Percentiles rank a stretch among this genome's conserved stretches.
Evolutionary conservation across 2,113 vertebrate species (phyloP).

Genomic region (Piliocolobus tephrosceles): DNA sequence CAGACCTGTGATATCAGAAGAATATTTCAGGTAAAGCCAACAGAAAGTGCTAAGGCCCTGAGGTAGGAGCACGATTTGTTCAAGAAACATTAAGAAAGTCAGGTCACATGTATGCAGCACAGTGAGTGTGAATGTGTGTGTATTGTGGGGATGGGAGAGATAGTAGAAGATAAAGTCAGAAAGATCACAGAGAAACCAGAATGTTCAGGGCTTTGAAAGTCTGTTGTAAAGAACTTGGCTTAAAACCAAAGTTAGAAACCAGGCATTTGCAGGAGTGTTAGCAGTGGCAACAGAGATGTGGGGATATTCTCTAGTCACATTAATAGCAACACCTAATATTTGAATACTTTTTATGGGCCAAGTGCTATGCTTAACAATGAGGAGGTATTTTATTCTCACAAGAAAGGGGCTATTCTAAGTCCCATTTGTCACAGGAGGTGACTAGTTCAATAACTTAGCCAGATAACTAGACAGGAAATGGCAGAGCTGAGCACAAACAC

Average conservation of each 20-base stretch:
- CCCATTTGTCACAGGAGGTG: background rate
- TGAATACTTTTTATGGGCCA: slow-evolving; percentile 9
- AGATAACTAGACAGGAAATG: slow-evolving; percentile 13
- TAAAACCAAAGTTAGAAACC: background rate
- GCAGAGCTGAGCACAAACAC: background rate
- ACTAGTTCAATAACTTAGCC: background rate
- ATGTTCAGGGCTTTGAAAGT: background rate
- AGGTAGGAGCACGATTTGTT: background rate
- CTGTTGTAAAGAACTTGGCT: background rate
- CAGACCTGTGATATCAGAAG: background rate
- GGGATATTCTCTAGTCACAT: background rate
- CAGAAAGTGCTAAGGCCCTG: background rate
- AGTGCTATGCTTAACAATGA: background rate
- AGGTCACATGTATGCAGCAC: background rate
- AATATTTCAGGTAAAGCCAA: background rate
- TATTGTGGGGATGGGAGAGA: background rate
- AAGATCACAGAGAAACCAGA: background rate
- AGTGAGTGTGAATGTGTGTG: background rate
- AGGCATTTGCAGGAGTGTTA: background rate
- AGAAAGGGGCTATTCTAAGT: slow-evolving; percentile 1
- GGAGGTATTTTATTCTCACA: slow-evolving; percentile 22
- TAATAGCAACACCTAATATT: background rate
- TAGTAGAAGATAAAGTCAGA: background rate
- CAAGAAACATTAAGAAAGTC: background rate
- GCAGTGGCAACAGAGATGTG: background rate